Base-by-base conservation (phyloP, 2,113 vertebrate genomes). In the Danionella cerebrum region DNA sequence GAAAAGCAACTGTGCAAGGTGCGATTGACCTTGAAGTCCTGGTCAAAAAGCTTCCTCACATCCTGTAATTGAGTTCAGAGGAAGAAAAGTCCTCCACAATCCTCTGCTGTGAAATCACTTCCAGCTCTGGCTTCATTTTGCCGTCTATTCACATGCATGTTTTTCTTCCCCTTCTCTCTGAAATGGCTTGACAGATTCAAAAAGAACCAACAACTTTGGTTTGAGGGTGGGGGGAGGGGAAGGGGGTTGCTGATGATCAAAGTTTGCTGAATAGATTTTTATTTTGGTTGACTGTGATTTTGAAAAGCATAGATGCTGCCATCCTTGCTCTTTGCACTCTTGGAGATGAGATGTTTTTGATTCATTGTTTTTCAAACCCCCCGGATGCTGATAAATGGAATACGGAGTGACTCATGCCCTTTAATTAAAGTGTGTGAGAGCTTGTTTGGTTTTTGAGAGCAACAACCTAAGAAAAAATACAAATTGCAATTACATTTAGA, bases 401-500 rank as follows among this genome's bases (percentile, higher is more conserved):
- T n/a, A 54, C 29, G 36, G 11, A 10, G 21, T 62, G 64, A 62
- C 22, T 71, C 69, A 55, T 54, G 50, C 36, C 47, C 19, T 48
- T 51, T 11, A 62, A 12, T 39, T 21, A 14, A 11, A 33, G 63
- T 36, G 68, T 51, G 18, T 45, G 57, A 14, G 47, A 11, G 63
- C n/a, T 45, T 36, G 9, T 25, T 42, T 67, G 24, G 47, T n/a
- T n/a, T 39, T 14, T 57, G 13, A 52, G 14, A 33, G 9, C 4
- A 18, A 19, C 13, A n/a, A 2, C 33, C 13, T n/a, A 22, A 24
- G 13, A 18, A 22, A 18, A 27, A 29, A 57, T 35, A 14, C 2
- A 9, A 39, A 50, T 31, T 58, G 42, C 33, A 71, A 71, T 65
- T 58, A 21, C 18, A 48, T 65, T 65, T 25, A 67, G 52, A 55